A percentile compares a stretch with the other conserved stretches of the same genome.
These are phyloP conservation scores for Dendrocopos noguchii DNA, from an alignment of 2,113 vertebrate genomes.

Conservation along the genomic window DNA sequence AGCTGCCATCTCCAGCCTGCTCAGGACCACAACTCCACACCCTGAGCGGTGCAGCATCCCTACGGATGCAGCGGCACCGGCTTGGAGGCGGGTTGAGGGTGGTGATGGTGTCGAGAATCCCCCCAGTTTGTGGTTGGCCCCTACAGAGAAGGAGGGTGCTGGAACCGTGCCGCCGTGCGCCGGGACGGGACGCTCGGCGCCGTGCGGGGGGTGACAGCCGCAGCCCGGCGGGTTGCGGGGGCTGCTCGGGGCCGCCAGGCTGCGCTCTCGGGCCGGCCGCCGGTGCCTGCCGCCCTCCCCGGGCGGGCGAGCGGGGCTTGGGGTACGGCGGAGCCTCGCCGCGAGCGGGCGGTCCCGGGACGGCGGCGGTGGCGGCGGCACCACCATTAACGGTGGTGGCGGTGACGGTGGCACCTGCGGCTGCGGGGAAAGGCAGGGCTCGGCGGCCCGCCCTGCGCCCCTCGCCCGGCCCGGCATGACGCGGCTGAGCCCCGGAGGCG, in stretches of 20 bases:
- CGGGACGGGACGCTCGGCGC: constrained; percentile 11
- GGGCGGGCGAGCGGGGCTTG: constrained; percentile 19
- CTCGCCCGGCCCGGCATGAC: constrained; percentile 66
- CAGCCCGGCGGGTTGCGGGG: constrained; percentile 46
- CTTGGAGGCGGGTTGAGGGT: background rate
- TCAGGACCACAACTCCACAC: background rate
- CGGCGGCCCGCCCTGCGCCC: background rate
- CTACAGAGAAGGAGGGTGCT: background rate
- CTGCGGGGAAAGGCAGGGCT: background rate
- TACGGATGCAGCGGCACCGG: background rate
- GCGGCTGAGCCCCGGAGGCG: constrained; percentile 30
- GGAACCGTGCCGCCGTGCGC: background rate
- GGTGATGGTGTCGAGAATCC: background rate
- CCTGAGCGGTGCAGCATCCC: background rate
- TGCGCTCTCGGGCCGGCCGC: constrained; percentile 63
- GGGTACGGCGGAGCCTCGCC: background rate
- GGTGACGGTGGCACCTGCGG: background rate
- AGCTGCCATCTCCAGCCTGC: background rate
- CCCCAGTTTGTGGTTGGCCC: background rate
- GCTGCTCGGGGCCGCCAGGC: constrained; percentile 57
- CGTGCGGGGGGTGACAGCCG: constrained; percentile 28
- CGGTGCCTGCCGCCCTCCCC: constrained; percentile 4
- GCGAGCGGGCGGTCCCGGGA: constrained; percentile 25
- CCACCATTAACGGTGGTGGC: too few relatives aligned
- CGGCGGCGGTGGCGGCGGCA: background rate